Base-by-base conservation (phyloP, 2,113 vertebrate genomes). In the Pteruthius melanotis region DNA sequence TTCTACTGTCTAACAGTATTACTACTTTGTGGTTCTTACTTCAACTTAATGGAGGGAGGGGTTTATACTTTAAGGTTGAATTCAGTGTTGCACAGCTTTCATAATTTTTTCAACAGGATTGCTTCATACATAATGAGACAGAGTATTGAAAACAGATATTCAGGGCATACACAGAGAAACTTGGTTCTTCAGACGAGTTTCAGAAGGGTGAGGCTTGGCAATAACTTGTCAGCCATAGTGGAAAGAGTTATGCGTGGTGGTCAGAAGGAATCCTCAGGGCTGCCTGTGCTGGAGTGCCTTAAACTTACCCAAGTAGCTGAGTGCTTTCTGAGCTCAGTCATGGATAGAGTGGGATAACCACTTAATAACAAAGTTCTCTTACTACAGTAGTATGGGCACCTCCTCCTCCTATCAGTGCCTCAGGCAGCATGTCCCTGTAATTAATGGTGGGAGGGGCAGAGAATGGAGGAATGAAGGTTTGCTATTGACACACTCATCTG, bases 191-290 rank as follows among this genome's bases (percentile, higher is more conserved):
- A 71, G 17, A 18, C 0, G 2, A 6, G 2, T 88, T 96, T 93
- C 40, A 83, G 54, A 83, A 93, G 53, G 37, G 40, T 80, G 53
- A 79, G 39, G 74, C 66, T 92, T 93, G 59, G 64, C 75, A 79
- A 15, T 71, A 53, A 35, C 22, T 64, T 81, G 15, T 85, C 26
- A 65, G 61, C 30, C 37, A 11, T 49, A 52, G 59, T 87, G 86
- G 89, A 93, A 86, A 86, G 93, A 90, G 44, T 87, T 93, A 50
- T 23, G 21, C 70, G 74, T 76, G 22, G 57, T 95, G 81, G 68
- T 91, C 0, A 42, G 92, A 96, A 94, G 77, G 59, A 89, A 74
- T 89, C 74, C 35, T 77, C 42, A 17, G 16, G 63, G 44, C 77
- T 94, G 87, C 45, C n/a, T 85, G 39, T 77, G 59, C 49, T 85